Evolutionary conservation across 2,113 vertebrate genomes (phyloP).

Genomic region (Thalassoma bifasciatum): DNA sequence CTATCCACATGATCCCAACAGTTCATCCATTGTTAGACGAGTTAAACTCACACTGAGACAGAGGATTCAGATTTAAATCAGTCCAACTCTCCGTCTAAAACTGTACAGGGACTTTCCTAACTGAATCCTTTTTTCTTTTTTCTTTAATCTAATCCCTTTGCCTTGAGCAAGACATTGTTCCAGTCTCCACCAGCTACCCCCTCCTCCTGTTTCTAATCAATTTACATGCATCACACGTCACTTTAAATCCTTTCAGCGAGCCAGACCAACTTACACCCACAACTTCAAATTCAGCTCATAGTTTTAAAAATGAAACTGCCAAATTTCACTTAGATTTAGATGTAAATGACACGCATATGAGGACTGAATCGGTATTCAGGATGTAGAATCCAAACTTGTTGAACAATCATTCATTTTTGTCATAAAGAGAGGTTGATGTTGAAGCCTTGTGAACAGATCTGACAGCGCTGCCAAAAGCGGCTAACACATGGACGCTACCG

Average conservation of each 20-base stretch:
- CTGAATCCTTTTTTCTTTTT: background rate
- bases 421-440: background rate
- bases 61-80: conserved; percentile 3
- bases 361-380: background rate
- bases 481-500: background rate
- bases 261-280: conserved; percentile 23
- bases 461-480: conserved; percentile 25
- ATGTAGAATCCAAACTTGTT: background rate
- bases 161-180: conserved; percentile 22
- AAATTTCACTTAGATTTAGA: background rate
- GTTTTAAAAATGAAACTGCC: conserved; percentile 4
- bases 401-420: background rate
- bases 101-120: background rate
- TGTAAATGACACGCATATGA: background rate
- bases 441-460: conserved; percentile 30
- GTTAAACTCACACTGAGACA: conserved; percentile 34
- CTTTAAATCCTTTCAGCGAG: conserved; percentile 39
- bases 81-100: background rate
- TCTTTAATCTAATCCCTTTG: conserved; percentile 12
- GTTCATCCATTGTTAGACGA: conserved; percentile 45
- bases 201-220: conserved; percentile 50
- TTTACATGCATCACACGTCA: conserved; percentile 68
- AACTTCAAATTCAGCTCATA: conserved; percentile 30
- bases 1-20: conserved; percentile 56
- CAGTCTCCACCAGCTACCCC: conserved; percentile 23